Conservation (phyloP, 2,797 vertebrate species). For the Trichosurus vulpecula region DNA sequence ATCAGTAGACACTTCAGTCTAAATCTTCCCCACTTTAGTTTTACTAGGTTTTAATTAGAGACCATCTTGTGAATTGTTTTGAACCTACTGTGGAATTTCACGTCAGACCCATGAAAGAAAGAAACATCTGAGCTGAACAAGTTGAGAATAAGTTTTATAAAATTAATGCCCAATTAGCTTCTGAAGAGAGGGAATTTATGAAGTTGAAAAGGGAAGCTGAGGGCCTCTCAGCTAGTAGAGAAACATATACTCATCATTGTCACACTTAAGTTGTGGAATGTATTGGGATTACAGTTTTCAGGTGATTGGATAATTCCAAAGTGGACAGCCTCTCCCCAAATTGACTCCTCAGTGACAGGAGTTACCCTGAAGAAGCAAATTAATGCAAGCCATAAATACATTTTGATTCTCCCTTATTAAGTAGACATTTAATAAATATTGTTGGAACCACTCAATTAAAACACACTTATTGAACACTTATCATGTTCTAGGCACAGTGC, state of each 20-base stretch:
- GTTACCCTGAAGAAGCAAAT: neutral
- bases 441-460: neutral
- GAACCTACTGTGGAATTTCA: neutral
- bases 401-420: neutral
- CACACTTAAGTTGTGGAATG: neutral
- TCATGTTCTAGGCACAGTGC: neutral
- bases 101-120: neutral
- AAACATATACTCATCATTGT: neutral
- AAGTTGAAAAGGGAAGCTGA: neutral
- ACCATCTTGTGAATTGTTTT: slow-evolving; percentile 5
- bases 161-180: neutral
- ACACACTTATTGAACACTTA: neutral
- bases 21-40: neutral
- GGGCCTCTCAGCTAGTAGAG: neutral
- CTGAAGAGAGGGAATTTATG: neutral
- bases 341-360: neutral
- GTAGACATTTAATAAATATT: neutral
- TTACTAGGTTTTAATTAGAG: slow-evolving; percentile 6
- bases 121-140: neutral
- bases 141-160: neutral
- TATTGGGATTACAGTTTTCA: neutral
- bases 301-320: neutral
- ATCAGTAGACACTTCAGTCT: neutral
- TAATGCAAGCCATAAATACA: neutral
- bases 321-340: neutral